phyloP scores from a whole-genome alignment of 2,888 invertebrate genomes.

The Rhamphomyia laevipes region DNA sequence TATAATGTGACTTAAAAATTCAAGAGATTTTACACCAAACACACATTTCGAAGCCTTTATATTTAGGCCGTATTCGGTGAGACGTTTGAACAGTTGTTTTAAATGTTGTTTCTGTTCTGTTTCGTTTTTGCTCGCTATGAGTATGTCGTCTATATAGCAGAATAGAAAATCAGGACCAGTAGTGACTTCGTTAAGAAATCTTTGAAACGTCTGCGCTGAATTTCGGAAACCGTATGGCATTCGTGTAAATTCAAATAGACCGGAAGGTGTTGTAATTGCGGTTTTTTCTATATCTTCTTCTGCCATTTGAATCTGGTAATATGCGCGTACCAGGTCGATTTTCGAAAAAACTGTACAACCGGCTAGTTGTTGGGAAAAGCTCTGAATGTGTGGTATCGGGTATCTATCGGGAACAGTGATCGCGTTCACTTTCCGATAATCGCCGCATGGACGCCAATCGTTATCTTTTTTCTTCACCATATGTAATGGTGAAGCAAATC shows the following conservation, averaged over 20 bases:
- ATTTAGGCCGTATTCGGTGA: background rate
- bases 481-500: background rate
- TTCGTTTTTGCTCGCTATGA: background rate
- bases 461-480: background rate
- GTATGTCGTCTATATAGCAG: background rate
- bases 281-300: background rate
- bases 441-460: background rate
- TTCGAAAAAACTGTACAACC: background rate
- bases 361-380: background rate
- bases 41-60: background rate
- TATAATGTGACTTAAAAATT: background rate
- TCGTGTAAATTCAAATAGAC: background rate
- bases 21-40: background rate
- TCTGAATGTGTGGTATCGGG: background rate
- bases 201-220: background rate
- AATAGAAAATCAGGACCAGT: background rate
- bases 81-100: background rate
- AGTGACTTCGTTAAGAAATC: background rate
- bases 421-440: background rate
- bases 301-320: background rate
- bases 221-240: background rate
- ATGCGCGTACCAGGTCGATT: background rate
- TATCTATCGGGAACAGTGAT: background rate
- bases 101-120: background rate
- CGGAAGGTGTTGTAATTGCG: background rate